Conservation (phyloP, 2,797 vertebrate species). For the Echiichthys vipera region DNA sequence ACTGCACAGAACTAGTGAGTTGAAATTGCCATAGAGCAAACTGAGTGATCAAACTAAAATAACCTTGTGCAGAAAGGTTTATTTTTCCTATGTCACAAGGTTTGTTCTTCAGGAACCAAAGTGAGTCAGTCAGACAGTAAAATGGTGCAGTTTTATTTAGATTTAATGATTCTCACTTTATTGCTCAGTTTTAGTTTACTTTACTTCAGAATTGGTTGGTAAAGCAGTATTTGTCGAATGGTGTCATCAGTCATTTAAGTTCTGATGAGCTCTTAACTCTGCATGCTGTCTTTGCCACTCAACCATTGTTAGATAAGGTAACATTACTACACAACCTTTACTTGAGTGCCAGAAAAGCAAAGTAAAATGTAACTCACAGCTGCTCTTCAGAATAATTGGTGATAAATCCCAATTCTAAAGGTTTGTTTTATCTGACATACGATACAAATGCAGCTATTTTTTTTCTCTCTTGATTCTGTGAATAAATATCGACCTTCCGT, state of each 20-base stretch:
- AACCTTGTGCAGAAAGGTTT: neutral
- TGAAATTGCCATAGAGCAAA: neutral
- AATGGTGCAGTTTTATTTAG: neutral
- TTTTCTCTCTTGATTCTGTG: neutral
- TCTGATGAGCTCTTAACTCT: too few relatives aligned
- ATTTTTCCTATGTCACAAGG: neutral
- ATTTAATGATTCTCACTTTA: neutral
- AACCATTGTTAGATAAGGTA: slow-evolving; percentile 2
- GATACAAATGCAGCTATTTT: neutral
- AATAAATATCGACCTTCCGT: slow-evolving; percentile 17
- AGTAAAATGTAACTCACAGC: neutral
- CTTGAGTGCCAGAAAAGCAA: neutral
- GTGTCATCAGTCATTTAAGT: too few relatives aligned
- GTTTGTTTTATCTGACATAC: neutral
- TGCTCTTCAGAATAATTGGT: slow-evolving; percentile 2
- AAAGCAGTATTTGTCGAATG: neutral
- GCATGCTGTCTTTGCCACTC: neutral
- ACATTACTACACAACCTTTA: slow-evolving; percentile 3
- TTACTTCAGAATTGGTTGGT: neutral
- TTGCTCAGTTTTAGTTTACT: neutral
- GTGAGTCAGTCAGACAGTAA: slow-evolving; percentile 1
- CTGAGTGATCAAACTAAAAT: neutral
- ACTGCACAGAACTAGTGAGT: neutral
- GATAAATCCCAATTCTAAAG: slow-evolving; percentile 21
- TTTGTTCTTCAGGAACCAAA: neutral